Evolutionary conservation across 2,113 vertebrate species (phyloP).

Genomic region (Hymenochirus boettgeri): DNA sequence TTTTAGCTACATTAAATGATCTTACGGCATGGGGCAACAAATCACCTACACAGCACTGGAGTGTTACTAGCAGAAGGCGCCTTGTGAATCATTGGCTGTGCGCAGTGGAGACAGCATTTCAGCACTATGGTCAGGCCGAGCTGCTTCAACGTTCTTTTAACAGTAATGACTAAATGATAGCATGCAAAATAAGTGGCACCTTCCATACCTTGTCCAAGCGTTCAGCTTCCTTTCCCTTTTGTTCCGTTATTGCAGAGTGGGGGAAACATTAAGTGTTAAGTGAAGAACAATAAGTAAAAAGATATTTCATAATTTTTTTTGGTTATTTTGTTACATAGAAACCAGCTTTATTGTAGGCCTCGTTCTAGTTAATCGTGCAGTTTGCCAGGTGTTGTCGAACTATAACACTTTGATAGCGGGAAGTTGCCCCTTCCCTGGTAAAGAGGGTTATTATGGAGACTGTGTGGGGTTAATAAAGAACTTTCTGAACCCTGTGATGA

Average conservation of each 20-base stretch:
- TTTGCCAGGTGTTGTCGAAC: too few relatives aligned
- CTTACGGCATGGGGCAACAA: neutral
- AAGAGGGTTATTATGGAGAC: too few relatives aligned
- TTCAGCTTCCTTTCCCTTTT: neutral
- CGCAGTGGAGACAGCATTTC: neutral
- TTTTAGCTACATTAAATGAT: too few relatives aligned
- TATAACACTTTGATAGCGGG: too few relatives aligned
- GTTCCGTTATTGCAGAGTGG: neutral
- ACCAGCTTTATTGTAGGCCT: neutral
- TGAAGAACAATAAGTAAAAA: neutral
- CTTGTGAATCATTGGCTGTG: neutral
- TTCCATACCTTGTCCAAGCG: neutral
- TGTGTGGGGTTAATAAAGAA: too few relatives aligned
- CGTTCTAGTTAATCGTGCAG: too few relatives aligned
- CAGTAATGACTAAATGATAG: constrained; percentile 1
- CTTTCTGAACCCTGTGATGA: too few relatives aligned
- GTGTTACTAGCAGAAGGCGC: neutral
- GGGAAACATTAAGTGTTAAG: neutral
- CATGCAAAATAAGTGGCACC: neutral
- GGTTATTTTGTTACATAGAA: neutral
- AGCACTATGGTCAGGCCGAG: neutral
- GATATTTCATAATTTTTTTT: too few relatives aligned
- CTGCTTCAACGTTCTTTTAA: neutral
- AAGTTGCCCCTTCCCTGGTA: too few relatives aligned
- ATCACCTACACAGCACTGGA: neutral